Conservation (phyloP, 2,797 vertebrate species). For the Phalanger gymnotis region DNA sequence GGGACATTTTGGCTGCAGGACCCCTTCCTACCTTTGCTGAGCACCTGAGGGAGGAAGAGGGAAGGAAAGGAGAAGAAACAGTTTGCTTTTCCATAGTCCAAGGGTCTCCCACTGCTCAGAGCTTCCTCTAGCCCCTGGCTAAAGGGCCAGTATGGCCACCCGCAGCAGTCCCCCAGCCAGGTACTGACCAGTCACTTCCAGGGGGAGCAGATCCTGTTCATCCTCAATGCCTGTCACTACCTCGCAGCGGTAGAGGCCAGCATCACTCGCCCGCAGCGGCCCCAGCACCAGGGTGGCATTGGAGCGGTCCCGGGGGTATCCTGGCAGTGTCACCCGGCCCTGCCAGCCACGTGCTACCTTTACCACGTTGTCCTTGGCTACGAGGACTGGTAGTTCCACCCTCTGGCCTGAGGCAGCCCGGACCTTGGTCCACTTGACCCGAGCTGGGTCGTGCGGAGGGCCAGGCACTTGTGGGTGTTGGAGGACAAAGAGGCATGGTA, state of each 20-base stretch:
- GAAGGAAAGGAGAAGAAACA: neutral
- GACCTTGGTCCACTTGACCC: slow-evolving; percentile 98
- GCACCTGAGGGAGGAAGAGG: neutral
- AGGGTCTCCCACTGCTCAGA: neutral
- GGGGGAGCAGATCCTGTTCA: slow-evolving; percentile 94
- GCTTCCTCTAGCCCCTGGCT: neutral
- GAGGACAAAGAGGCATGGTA: slow-evolving; percentile 94
- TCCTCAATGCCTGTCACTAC: slow-evolving; percentile 96
- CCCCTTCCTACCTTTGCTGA: neutral
- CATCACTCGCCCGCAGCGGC: slow-evolving; percentile 91
- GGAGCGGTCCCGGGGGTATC: slow-evolving; percentile 89
- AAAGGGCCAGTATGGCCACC: neutral
- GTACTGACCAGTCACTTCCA: slow-evolving; percentile 94
- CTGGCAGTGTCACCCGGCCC: slow-evolving; percentile 91
- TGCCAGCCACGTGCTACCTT: slow-evolving; percentile 95
- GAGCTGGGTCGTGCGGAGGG: slow-evolving; percentile 86
- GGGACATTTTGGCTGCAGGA: neutral
- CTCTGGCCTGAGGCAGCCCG: slow-evolving; percentile 89
- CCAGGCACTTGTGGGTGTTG: slow-evolving; percentile 79
- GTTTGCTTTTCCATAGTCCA: neutral
- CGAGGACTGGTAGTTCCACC: slow-evolving; percentile 92
- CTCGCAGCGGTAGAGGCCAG: slow-evolving; percentile 95
- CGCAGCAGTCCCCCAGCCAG: neutral
- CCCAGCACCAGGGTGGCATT: slow-evolving; percentile 92
- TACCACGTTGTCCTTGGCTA: slow-evolving; percentile 95